phyloP scores from a whole-genome alignment of 2,797 vertebrate species.

The Neosilurus mollespiculum region DNA sequence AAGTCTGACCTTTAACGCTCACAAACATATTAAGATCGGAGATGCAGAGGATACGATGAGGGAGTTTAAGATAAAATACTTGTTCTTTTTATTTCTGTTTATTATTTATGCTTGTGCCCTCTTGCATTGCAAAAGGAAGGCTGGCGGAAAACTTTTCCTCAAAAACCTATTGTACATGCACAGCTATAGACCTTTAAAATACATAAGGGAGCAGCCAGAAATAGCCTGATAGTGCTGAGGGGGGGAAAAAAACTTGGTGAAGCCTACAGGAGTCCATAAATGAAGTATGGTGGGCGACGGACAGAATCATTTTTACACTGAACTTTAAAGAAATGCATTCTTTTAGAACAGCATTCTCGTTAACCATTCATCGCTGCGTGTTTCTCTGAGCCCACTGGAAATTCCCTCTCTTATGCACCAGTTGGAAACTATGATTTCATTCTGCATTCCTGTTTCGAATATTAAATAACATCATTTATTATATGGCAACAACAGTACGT shows the following conservation, averaged over 20 bases:
- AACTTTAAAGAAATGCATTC: not conserved
- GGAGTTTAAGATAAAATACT: not conserved
- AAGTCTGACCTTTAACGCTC: slow-evolving; percentile 25
- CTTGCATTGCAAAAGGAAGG: not conserved
- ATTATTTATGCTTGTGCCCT: not conserved
- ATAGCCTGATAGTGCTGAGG: not conserved
- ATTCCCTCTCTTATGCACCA: not conserved
- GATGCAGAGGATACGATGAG: slow-evolving; percentile 19
- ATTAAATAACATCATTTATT: not conserved
- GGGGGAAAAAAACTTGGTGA: not conserved
- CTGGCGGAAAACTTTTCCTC: not conserved
- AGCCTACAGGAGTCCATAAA: slow-evolving; percentile 1
- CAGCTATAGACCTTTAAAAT: slow-evolving; percentile 7
- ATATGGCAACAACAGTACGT: too few species aligned
- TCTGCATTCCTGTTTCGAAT: not conserved
- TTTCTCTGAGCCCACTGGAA: not conserved
- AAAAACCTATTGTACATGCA: not conserved
- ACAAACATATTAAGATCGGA: slow-evolving; percentile 25
- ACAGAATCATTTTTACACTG: not conserved
- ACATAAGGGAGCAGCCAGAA: not conserved
- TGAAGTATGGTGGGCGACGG: not conserved
- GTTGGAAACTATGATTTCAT: not conserved
- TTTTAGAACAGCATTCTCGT: not conserved
- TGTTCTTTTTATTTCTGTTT: not conserved
- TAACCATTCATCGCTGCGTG: not conserved